Evolutionary conservation across 2,888 invertebrate species (phyloP).

Genomic region (Caenorhabditis doughertyi): DNA sequence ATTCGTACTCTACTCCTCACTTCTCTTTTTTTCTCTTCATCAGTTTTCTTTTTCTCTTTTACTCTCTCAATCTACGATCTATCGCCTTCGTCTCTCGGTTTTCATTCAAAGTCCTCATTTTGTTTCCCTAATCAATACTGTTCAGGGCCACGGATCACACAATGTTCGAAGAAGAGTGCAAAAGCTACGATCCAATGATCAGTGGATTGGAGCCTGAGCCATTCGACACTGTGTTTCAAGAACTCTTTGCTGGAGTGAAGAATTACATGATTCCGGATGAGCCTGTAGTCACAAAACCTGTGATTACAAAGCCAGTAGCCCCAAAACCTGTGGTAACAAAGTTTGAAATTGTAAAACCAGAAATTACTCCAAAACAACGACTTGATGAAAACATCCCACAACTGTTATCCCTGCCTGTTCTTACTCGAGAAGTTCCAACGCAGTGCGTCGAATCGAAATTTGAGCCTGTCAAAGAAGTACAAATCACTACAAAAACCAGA

Average conservation of each 20-base stretch:
- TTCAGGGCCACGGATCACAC: neutral
- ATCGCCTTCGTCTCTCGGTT: slow-evolving; percentile 4
- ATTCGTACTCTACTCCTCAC: neutral
- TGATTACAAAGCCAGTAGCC: slow-evolving; percentile 1
- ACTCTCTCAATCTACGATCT: neutral
- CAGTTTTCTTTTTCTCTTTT: no score
- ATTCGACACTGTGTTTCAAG: slow-evolving; percentile 33
- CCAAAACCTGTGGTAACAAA: no score
- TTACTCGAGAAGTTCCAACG: neutral
- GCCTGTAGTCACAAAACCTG: neutral
- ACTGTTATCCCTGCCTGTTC: neutral
- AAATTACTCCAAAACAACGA: neutral
- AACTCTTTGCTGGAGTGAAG: slow-evolving; percentile 40
- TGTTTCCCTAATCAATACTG: slow-evolving; percentile 1
- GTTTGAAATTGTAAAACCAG: no score
- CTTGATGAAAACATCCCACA: slow-evolving; percentile 18
- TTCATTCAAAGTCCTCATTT: neutral
- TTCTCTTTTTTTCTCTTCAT: neutral
- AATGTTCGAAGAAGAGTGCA: slow-evolving; percentile 28
- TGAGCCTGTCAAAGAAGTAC: neutral
- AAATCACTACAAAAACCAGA: neutral
- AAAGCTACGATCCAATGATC: slow-evolving; percentile 41
- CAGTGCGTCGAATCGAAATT: neutral
- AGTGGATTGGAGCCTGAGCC: slow-evolving; percentile 51
- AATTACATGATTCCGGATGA: slow-evolving; percentile 19